Evolutionary conservation across 30 jellyfish, hydroid and myxozoan genomes (phyloP), one percentile per base, ranked within the genome.

Genomic region (Nemopilema nomurai): DNA sequence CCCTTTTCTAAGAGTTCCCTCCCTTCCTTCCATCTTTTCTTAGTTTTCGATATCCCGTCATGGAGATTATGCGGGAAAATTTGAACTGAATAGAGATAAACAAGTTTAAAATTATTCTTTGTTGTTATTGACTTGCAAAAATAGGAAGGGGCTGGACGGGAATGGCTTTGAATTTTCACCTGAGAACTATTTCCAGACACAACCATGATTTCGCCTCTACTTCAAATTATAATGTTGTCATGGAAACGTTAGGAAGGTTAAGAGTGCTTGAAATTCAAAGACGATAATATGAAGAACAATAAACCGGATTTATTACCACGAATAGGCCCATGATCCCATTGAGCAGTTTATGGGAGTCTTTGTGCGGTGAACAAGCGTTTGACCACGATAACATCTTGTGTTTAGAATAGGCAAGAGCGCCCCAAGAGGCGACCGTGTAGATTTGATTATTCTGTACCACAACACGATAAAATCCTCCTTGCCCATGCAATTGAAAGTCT

Each of bases 251-350:
- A 82, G 84, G 78, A 50, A 51, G 79, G 83, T 82, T 49, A 69
- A 69, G 78, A 67, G 90, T 70, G 82, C 75, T 50, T 51, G 84
- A 69, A 51, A 68, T 82, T 50, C 71, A 82, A 82, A 68, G 82
- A 79, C 89, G 89, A 18, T 79, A 79, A 79, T 79, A 79, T 79
- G 79, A 31, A 16, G 66, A 62, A 70, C 86, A 83, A 83, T 83
- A 70, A 30, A 72, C 86, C 86, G 91, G 91, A 83, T 83, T 83
- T 83, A 57, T 71, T 83, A 83, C 75, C 76, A 70, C 91, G 86
- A 83, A 83, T 83, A 83, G 85, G 86, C 63, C 76, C 91, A 57
- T 83, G 91, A 83, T 83, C 91, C 86, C 85, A 83, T 83, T 83
- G 86, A 82, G 91, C 86, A 23, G 82, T 62, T 83, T 53, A 28